Evolutionary conservation across 2,797 vertebrate genomes (phyloP).

Genomic region (Glossophaga mutica): DNA sequence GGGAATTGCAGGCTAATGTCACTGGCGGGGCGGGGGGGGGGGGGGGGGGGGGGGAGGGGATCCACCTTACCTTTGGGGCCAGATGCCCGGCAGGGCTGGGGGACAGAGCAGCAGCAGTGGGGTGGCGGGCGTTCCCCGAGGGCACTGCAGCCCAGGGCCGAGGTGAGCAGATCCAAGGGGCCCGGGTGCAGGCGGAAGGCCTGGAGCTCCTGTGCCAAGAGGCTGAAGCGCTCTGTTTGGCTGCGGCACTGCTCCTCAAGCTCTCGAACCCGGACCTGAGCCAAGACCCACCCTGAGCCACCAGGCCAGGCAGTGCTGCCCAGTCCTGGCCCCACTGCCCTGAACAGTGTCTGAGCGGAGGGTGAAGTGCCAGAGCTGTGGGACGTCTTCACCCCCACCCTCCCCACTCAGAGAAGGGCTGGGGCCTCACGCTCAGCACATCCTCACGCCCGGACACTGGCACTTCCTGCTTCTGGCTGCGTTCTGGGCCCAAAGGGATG

Average conservation of each 20-base stretch:
- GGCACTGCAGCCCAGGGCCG: slow-evolving; percentile 76
- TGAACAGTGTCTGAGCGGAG: neutral
- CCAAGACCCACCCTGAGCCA: slow-evolving; percentile 33
- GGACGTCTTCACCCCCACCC: neutral
- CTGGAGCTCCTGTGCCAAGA: slow-evolving; percentile 93
- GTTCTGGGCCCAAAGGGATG: neutral
- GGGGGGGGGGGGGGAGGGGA: no score
- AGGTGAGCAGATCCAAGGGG: slow-evolving; percentile 88
- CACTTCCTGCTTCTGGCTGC: neutral
- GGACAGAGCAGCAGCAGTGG: slow-evolving; percentile 75
- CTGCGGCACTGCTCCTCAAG: slow-evolving; percentile 96
- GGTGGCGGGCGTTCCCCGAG: slow-evolving; percentile 80
- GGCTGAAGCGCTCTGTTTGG: slow-evolving; percentile 94
- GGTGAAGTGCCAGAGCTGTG: neutral
- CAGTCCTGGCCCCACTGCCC: neutral
- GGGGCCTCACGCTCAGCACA: no score
- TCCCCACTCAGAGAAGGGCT: neutral
- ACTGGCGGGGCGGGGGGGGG: no score
- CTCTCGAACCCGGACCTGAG: slow-evolving; percentile 93
- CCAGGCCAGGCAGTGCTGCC: neutral
- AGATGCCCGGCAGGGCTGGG: slow-evolving; percentile 56
- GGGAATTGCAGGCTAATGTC: neutral
- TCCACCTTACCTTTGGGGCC: slow-evolving; percentile 67
- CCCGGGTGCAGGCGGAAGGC: slow-evolving; percentile 94
- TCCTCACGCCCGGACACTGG: neutral